Percentiles rank a stretch among this genome's conserved stretches.
Evolutionary conservation across 2,113 vertebrate species (phyloP).

Genomic region (Atrichornis clamosus): DNA sequence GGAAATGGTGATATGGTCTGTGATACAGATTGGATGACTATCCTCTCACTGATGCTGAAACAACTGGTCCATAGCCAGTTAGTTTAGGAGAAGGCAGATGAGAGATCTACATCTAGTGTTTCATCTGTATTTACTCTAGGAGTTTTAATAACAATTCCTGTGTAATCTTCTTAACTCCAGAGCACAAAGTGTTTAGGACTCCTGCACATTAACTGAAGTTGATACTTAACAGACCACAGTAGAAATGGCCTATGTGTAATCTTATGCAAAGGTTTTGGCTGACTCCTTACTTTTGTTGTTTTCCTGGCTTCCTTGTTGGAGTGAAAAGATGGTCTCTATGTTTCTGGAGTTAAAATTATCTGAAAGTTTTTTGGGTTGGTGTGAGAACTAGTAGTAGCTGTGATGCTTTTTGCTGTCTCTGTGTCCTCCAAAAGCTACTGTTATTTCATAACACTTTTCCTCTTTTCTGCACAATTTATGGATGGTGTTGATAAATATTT

Average conservation of each 20-base stretch:
- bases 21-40: not conserved
- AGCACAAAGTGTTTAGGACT: not conserved
- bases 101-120: not conserved
- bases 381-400: not conserved
- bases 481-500: not conserved
- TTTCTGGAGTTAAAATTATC: not conserved
- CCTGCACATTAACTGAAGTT: not conserved
- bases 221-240: not conserved
- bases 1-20: not conserved
- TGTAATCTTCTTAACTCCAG: not conserved
- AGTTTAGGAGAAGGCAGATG: not conserved
- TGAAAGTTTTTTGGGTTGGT: not conserved
- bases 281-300: not conserved
- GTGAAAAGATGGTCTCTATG: not conserved
- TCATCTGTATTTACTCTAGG: not conserved
- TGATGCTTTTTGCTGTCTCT: not conserved
- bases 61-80: not conserved
- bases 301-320: not conserved
- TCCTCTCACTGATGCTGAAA: not conserved
- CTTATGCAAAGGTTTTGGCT: not conserved
- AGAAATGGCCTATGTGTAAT: not conserved
- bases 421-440: not conserved
- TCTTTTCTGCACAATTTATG: not conserved
- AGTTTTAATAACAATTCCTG: not conserved
- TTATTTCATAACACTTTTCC: not conserved